A percentile compares a stretch with the other conserved stretches of the same genome.
Evolutionary conservation across 2,113 vertebrate genomes (phyloP).

Genomic region (Oreochromis aureus): DNA sequence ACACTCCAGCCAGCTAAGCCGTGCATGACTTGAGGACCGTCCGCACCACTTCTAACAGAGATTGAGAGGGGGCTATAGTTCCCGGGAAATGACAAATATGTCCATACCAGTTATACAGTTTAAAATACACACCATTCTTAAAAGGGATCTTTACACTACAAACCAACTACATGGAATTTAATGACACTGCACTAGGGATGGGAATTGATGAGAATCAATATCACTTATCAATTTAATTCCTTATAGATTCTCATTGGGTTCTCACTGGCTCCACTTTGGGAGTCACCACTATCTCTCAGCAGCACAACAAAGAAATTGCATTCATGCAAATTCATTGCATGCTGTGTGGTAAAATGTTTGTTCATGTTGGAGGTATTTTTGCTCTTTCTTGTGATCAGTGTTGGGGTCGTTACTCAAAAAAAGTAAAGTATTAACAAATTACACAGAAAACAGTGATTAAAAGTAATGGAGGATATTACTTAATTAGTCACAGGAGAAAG

Average conservation of each 20-base stretch:
- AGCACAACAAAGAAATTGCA: no score
- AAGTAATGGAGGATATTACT: not conserved
- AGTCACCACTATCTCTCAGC: no score
- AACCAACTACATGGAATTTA: not conserved
- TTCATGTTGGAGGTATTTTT: not conserved
- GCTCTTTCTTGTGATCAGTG: not conserved
- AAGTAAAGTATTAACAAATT: not conserved
- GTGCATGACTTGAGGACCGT: no score
- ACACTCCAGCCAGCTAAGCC: no score
- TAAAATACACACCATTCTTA: not conserved
- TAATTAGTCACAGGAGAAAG: no score
- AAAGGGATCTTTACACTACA: not conserved
- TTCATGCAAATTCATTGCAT: no score
- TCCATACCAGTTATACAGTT: not conserved
- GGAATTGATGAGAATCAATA: not conserved
- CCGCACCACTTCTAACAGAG: not conserved
- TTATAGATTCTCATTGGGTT: no score
- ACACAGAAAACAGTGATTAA: not conserved
- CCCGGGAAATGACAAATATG: no score
- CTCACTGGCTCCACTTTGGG: no score
- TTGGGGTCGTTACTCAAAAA: not conserved
- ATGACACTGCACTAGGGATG: not conserved
- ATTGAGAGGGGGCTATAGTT: not conserved
- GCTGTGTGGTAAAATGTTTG: no score
- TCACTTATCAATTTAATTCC: not conserved